Percentiles rank a stretch among this genome's conserved stretches.
These are phyloP conservation scores for Drosophila birchii DNA, from an alignment of 2,888 invertebrate species.

Conservation along the genomic window DNA sequence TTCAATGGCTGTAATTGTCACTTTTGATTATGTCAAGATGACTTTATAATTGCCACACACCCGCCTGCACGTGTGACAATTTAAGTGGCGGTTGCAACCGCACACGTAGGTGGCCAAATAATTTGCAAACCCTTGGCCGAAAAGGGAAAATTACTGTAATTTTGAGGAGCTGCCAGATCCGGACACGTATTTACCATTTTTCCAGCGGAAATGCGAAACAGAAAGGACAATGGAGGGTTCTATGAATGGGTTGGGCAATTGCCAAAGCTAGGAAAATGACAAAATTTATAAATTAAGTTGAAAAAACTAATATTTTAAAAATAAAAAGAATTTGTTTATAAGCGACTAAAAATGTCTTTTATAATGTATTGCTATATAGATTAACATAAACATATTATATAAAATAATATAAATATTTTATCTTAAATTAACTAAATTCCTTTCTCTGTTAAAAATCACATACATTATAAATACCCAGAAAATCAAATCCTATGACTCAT, in stretches of 20 bases:
- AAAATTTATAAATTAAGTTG: neutral
- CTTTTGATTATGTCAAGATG: conserved; percentile 83
- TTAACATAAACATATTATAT: neutral
- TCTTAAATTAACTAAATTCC: neutral
- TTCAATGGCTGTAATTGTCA: conserved; percentile 82
- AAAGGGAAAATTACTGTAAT: conserved; percentile 73
- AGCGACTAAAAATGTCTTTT: neutral
- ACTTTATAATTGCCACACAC: conserved; percentile 80
- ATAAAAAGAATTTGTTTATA: neutral
- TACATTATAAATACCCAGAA: neutral
- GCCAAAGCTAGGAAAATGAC: no score
- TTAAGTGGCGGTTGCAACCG: conserved; percentile 75
- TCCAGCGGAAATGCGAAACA: conserved; percentile 58
- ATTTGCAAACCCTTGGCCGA: conserved; percentile 71
- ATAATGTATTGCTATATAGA: neutral
- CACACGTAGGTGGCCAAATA: conserved; percentile 55
- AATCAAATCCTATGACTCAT: neutral
- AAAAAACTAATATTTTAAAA: neutral
- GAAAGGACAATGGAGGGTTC: conserved; percentile 8
- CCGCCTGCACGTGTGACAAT: conserved; percentile 75
- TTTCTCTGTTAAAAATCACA: neutral
- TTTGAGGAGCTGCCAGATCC: conserved; percentile 43
- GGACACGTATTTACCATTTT: conserved; percentile 48
- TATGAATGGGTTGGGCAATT: neutral
- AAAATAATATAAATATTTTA: neutral